Percentiles rank a stretch among this genome's conserved stretches.
phyloP scores from a whole-genome alignment of 2,113 vertebrate species.

The Cathartes aura region DNA sequence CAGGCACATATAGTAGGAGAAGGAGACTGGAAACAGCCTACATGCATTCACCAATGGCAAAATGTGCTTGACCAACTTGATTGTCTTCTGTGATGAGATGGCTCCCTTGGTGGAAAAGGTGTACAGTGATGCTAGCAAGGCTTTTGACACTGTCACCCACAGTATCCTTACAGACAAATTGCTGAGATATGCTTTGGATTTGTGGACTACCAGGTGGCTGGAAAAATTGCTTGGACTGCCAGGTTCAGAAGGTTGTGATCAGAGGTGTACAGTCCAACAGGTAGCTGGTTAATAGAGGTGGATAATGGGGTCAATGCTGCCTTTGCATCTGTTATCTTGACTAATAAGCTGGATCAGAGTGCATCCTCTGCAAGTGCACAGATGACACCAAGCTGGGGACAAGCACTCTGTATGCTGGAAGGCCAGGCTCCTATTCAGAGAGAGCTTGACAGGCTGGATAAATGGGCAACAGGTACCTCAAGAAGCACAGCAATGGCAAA shows the following conservation, averaged over 20 bases:
- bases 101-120: not conserved
- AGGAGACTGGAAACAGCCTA: not conserved
- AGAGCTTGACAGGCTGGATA: not conserved
- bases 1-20: not conserved
- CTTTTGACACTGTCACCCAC: too few relatives aligned
- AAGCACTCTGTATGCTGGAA: not conserved
- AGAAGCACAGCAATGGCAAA: not conserved
- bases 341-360: not conserved
- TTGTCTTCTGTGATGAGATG: not conserved
- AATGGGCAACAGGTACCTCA: not conserved
- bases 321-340: not conserved
- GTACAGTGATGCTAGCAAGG: not conserved
- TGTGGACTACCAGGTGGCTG: not conserved
- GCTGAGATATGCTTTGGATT: too few relatives aligned
- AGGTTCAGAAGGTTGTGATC: not conserved
- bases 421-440: not conserved
- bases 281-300: not conserved
- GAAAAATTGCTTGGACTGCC: not conserved
- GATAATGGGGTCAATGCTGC: not conserved
- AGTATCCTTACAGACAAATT: too few relatives aligned
- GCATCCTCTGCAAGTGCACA: not conserved
- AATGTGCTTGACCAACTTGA: not conserved
- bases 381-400: not conserved
- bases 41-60: not conserved
- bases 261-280: not conserved